Evolutionary conservation across 2,888 invertebrate species (phyloP), one percentile per base, ranked within the genome.

Genomic region (Buathra laborator): DNA sequence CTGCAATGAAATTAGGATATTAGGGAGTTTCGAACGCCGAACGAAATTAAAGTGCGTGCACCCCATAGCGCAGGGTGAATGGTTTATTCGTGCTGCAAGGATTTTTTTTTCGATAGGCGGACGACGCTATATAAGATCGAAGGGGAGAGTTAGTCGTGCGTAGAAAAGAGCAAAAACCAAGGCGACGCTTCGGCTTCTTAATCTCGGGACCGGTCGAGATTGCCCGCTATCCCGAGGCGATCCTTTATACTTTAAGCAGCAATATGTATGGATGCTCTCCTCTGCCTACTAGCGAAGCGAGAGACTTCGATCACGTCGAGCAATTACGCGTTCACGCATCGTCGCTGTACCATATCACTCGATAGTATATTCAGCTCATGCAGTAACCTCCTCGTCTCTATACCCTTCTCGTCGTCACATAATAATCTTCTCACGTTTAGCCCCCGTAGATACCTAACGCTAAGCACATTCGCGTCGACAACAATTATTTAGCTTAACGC

Each of bases 261-360:
- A 93, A 92, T 93, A 92, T 93, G 90, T 92, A 93, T 93, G 92
- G 86, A 86, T 83, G 81, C 83, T 37, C 9, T 37, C 37, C 37
- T 37, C 37, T 9, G 37, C 37, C 6, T 37, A 37, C 37, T 7
- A 37, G 37, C 7, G 37, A 9, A 37, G 37, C 37, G 43, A 71
- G 37, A 37, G 67, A 78, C 72, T 78, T 84, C 77, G 77, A 84
- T 84, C 77, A 78, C 77, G 81, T 68, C 62, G 68, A 12, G 68
- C 81, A 84, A 84, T 84, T 84, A 81, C 77, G 64, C 72, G 70
- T 74, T 74, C 74, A 74, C 81, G 81, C 77, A 81, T 74, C 74
- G 64, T 81, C 77, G 76, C 77, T 72, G 51, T 75, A 66, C 67
- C 76, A 59, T 37, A 37, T 84, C 62, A 67, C 16, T 59, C 43